Evolutionary conservation across 2,888 invertebrate species (phyloP).

Genomic region (Hypselothyrea guttata): DNA sequence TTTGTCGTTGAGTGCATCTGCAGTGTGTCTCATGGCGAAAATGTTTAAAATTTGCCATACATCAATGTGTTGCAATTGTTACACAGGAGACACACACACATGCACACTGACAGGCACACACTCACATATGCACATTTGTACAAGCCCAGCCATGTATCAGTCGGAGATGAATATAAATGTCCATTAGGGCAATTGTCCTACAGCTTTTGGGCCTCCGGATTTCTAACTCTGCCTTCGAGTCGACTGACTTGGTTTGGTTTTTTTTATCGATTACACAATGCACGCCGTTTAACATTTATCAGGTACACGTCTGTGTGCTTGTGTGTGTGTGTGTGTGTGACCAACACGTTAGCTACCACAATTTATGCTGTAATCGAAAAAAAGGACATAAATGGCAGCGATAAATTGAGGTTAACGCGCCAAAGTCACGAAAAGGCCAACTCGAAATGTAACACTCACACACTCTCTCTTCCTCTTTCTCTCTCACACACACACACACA

Average conservation of each 20-base stretch:
- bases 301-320: slow-evolving; percentile 37
- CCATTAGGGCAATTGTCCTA: slow-evolving; percentile 46
- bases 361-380: slow-evolving; percentile 77
- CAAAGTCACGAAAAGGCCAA: slow-evolving; percentile 69
- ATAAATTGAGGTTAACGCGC: slow-evolving; percentile 78
- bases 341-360: slow-evolving; percentile 70
- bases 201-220: slow-evolving; percentile 24
- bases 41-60: slow-evolving; percentile 37
- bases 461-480: no score
- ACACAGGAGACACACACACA: slow-evolving; percentile 23
- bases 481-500: slow-evolving; percentile 12
- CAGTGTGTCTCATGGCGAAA: not conserved
- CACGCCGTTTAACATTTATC: slow-evolving; percentile 73
- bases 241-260: slow-evolving; percentile 11
- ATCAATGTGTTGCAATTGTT: slow-evolving; percentile 44
- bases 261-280: slow-evolving; percentile 75
- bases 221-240: slow-evolving; percentile 15
- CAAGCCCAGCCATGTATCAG: no score
- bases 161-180: slow-evolving; percentile 37
- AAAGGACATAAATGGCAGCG: slow-evolving; percentile 76
- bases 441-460: slow-evolving; percentile 42
- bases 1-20: no score
- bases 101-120: slow-evolving; percentile 5
- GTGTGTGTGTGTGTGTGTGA: slow-evolving; percentile 28
- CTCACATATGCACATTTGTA: slow-evolving; percentile 1